A percentile compares a stretch with the other conserved stretches of the same genome.
These are phyloP conservation scores for Lymantria monacha DNA, from an alignment of 2,888 invertebrate species.

Conservation along the genomic window DNA sequence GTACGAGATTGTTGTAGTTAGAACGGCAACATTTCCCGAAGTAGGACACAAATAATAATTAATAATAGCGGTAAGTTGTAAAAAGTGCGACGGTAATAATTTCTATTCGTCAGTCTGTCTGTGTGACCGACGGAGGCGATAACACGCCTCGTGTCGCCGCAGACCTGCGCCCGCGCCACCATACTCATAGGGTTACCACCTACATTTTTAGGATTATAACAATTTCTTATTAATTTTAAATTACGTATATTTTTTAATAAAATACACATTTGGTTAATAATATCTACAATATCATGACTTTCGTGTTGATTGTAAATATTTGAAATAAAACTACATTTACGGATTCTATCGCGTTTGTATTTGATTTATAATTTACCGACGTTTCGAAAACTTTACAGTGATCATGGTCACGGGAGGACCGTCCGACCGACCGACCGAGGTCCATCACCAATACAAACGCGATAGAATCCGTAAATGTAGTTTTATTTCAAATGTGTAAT, in stretches of 20 bases:
- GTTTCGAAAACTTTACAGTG: no score
- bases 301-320: no score
- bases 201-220: not conserved
- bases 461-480: no score
- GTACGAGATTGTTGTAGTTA: conserved; percentile 23
- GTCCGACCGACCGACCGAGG: no score
- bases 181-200: conserved; percentile 57
- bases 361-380: no score
- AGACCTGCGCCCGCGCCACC: conserved; percentile 52
- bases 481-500: no score
- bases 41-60: conserved; percentile 48
- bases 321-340: no score
- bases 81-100: conserved; percentile 60
- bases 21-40: conserved; percentile 34
- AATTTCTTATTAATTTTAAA: not conserved
- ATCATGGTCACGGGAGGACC: no score
- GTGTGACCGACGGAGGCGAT: conserved; percentile 65
- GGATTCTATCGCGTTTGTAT: no score
- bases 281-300: no score
- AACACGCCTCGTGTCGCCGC: conserved; percentile 67
- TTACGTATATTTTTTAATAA: not conserved
- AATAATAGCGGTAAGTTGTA: conserved; percentile 49
- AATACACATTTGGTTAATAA: no score
- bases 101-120: conserved; percentile 64
- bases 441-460: no score